Evolutionary conservation across 2,113 vertebrate genomes (phyloP).

Genomic region (Mobula birostris): DNA sequence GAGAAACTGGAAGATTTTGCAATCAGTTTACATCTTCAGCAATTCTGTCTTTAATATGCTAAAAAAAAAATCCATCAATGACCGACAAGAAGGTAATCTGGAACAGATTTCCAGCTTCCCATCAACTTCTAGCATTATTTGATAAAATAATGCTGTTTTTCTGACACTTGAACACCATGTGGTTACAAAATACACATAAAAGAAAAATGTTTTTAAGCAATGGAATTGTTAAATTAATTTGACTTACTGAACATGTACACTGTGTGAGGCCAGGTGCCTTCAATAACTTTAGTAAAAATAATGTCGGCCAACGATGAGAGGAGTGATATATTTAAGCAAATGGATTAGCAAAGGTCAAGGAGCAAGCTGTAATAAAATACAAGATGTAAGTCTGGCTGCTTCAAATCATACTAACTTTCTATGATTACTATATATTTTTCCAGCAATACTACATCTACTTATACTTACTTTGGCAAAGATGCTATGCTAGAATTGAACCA

Average conservation of each 20-base stretch:
- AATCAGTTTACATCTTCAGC: no score
- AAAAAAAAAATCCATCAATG: background rate
- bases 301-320: background rate
- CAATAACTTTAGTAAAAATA: background rate
- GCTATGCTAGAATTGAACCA: background rate
- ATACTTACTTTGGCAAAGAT: conserved; percentile 27
- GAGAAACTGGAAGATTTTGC: no score
- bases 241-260: background rate
- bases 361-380: background rate
- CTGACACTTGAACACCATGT: background rate
- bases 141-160: background rate
- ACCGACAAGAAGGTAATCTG: background rate
- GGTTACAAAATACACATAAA: background rate
- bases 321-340: background rate
- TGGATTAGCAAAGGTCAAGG: background rate
- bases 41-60: no score
- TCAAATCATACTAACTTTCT: background rate
- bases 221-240: background rate
- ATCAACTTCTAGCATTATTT: background rate
- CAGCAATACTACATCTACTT: background rate
- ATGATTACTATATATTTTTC: background rate
- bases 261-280: background rate
- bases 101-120: background rate
- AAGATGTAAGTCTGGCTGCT: background rate
- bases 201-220: background rate